Evolutionary conservation across 2,888 invertebrate species (phyloP).

Genomic region (Ophion ventricosus): DNA sequence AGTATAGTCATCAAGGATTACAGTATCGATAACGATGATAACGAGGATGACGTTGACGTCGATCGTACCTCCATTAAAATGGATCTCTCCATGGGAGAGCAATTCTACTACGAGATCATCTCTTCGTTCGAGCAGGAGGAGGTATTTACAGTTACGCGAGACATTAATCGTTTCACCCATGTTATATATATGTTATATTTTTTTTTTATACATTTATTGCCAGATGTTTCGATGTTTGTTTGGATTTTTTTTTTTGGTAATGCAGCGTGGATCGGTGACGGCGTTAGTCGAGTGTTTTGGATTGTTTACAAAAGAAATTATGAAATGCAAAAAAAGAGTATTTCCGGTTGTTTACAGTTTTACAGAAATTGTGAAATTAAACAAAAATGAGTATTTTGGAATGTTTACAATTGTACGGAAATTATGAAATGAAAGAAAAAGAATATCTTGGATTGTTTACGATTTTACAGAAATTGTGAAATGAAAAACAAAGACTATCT

Average conservation of each 20-base stretch:
- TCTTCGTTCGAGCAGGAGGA: conserved; percentile 82
- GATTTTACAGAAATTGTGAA: no score
- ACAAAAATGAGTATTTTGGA: no score
- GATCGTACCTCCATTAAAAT: conserved; percentile 79
- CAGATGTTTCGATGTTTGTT: not conserved
- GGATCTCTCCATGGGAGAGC: conserved; percentile 81
- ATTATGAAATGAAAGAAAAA: not conserved
- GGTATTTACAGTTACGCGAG: conserved; percentile 72
- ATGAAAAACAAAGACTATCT: no score
- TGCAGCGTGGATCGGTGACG: no score
- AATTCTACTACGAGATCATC: conserved; percentile 82
- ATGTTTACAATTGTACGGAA: no score
- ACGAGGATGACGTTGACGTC: conserved; percentile 73
- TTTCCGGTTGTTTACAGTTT: no score
- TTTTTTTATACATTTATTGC: not conserved
- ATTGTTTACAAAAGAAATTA: no score
- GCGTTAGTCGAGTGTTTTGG: no score
- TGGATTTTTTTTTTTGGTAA: not conserved
- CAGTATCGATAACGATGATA: conserved; percentile 72
- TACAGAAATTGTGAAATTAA: no score
- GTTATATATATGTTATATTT: not conserved
- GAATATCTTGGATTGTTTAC: not conserved
- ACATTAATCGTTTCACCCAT: not conserved
- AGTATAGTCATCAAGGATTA: conserved; percentile 80
- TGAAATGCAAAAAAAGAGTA: no score